A percentile compares a stretch with the other conserved stretches of the same genome.
These are phyloP conservation scores for Scaptomyza graminum DNA, from an alignment of 1,140 invertebrate species.

Conservation along the genomic window DNA sequence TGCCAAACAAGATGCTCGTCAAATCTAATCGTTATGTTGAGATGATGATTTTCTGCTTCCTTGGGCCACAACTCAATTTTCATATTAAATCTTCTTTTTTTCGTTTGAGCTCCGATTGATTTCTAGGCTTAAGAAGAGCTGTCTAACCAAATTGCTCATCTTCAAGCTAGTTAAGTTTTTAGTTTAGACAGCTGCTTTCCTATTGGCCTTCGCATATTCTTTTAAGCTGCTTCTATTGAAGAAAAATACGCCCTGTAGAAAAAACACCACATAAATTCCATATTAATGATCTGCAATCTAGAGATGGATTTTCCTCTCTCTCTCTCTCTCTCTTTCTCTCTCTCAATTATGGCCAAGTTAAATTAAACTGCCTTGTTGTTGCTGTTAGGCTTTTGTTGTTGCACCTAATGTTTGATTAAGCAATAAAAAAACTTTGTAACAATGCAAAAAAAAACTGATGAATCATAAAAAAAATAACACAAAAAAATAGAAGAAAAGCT, in stretches of 20 bases:
- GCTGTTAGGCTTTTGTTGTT: slow-evolving; percentile 44
- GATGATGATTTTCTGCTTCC: slow-evolving; percentile 23
- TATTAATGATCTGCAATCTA: slow-evolving; percentile 55
- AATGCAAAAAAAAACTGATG: slow-evolving; percentile 65
- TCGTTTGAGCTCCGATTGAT: slow-evolving; percentile 31
- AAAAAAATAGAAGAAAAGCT: slow-evolving; percentile 41
- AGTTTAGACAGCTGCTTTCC: slow-evolving; percentile 19
- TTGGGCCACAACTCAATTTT: slow-evolving; percentile 22
- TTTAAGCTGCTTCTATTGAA: not conserved
- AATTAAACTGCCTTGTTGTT: slow-evolving; percentile 41
- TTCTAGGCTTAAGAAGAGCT: slow-evolving; percentile 24
- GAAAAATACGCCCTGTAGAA: slow-evolving; percentile 10
- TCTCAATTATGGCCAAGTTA: slow-evolving; percentile 31
- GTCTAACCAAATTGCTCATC: slow-evolving; percentile 2
- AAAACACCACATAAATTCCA: slow-evolving; percentile 45
- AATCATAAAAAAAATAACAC: slow-evolving; percentile 21
- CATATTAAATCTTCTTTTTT: slow-evolving; percentile 11
- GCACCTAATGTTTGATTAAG: slow-evolving; percentile 62
- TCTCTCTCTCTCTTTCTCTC: not conserved
- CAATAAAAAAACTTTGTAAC: slow-evolving; percentile 71
- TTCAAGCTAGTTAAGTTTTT: slow-evolving; percentile 4
- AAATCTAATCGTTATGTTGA: slow-evolving; percentile 19
- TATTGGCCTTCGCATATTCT: not conserved
- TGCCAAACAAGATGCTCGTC: slow-evolving; percentile 3
- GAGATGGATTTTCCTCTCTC: not conserved